Base-by-base conservation (phyloP, 2,113 vertebrate species). In the Python bivittatus region DNA sequence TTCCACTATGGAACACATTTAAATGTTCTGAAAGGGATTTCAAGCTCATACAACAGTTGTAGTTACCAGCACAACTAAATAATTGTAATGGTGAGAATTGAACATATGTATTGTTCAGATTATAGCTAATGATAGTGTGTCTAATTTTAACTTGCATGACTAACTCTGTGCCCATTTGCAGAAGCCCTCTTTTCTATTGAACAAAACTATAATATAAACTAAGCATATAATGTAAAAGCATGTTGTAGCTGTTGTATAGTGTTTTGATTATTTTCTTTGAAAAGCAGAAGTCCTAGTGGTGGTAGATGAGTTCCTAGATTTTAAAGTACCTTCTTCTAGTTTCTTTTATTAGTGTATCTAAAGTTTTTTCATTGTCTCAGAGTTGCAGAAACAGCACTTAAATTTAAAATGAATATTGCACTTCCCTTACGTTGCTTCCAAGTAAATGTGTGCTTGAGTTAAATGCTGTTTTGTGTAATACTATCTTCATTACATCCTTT, bases 1-100 rank as follows among this genome's bases (percentile, higher is more conserved):
- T 88, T 53, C 20, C 27, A 22, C 92, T 93, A 93, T 64, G 86
- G 22, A 64, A 52, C 92, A 38, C 61, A 38, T 79, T 93, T 92
- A 64, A 86, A 57, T 58, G 79, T 53, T 83, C n/a, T 52, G 23
- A 13, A 13, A 88, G 0, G 72, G 20, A 79, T 91, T 88, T 58
- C 0, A 23, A 91, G 23, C 92, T 91, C 85, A 93, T n/a, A 8
- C 52, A 56, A 72, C 6, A 57, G 27, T 17, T 54, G 13, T 3
- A 7, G 29, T 72, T 85, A 53, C 12, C 48, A 72, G 52, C 29
- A 53, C 22, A 91, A 64, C 38, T 25, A 23, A 27, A 86, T 56
- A 57, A 6, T 58, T 6, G 9, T 88, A 58, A 54, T 17, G 88
- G 9, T 54, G 17, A 29, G 84, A 13, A 27, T 29, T 54, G 0